phyloP scores from a whole-genome alignment of 2,113 vertebrate genomes.

The Cryptotis parvus region DNA sequence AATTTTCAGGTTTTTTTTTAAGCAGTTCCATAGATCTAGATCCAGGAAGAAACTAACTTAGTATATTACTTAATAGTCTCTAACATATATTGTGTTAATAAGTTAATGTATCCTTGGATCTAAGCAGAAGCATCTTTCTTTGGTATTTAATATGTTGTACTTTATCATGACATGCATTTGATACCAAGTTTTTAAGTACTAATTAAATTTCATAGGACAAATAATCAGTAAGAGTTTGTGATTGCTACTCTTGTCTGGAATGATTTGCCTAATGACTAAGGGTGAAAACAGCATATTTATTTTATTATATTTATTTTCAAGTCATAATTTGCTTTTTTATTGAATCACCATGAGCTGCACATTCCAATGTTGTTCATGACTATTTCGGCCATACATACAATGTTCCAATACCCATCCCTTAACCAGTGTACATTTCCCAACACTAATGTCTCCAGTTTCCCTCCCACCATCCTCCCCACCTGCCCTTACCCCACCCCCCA shows the following conservation, averaged over 20 bases:
- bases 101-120: not conserved
- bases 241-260: not conserved
- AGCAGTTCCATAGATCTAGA: not conserved
- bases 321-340: no score
- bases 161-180: slow-evolving; percentile 12
- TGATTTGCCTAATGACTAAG: not conserved
- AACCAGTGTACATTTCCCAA: no score
- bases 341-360: no score
- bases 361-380: no score
- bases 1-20: slow-evolving; percentile 8
- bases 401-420: no score
- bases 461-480: no score
- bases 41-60: not conserved
- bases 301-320: not conserved
- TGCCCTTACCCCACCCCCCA: no score
- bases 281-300: not conserved
- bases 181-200: not conserved
- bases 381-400: no score
- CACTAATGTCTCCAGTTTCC: no score
- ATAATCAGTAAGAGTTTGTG: not conserved
- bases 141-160: not conserved
- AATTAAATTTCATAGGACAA: not conserved
- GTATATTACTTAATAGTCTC: not conserved
- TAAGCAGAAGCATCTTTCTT: slow-evolving; percentile 1
- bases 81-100: not conserved